These are phyloP conservation scores for Pyrgilauda ruficollis DNA, from an alignment of 2,113 vertebrate genomes.

Conservation along the genomic window DNA sequence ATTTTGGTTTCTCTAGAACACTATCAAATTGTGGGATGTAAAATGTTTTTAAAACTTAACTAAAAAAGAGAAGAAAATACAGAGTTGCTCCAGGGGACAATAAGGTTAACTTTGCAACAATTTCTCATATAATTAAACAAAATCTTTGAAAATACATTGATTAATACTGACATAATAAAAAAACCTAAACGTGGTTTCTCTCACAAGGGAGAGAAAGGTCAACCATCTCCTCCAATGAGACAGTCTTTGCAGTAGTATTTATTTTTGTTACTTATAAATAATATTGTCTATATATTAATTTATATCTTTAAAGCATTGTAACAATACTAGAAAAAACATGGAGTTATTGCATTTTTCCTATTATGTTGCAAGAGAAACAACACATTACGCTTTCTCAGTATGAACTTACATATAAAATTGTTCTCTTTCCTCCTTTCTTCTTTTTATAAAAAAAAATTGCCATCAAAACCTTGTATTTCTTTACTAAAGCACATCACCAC, in stretches of 20 bases:
- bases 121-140: neutral
- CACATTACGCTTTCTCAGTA: neutral
- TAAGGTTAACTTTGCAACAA: neutral
- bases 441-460: neutral
- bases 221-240: neutral
- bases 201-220: neutral
- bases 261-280: neutral
- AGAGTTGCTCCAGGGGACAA: neutral
- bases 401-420: neutral
- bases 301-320: neutral
- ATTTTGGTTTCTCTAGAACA: neutral
- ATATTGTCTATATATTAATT: too few relatives aligned
- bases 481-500: neutral
- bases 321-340: neutral
- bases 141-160: neutral
- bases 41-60: neutral
- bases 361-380: neutral
- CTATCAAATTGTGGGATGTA: neutral
- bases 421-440: neutral
- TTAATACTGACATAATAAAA: neutral
- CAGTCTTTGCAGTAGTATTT: neutral
- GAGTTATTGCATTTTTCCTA: neutral
- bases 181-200: neutral
- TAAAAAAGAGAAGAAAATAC: neutral
- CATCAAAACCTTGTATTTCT: neutral